Evolutionary conservation across 1,140 invertebrate genomes (phyloP).

Genomic region (Macrobrachium rosenbergii): DNA sequence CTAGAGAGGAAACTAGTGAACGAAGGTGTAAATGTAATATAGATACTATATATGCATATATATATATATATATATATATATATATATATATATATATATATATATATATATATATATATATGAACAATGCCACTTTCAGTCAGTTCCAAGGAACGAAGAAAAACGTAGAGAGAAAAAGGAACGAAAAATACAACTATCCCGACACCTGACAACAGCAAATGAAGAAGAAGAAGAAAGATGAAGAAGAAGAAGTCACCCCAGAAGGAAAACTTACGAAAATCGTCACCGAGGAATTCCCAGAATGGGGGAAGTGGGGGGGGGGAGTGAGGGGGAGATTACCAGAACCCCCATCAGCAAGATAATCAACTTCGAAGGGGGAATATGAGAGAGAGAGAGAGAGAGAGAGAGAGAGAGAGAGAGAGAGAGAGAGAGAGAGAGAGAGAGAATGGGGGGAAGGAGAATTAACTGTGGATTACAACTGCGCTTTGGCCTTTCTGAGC

Average conservation of each 20-base stretch:
- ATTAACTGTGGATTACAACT: background rate
- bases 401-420: constrained; percentile 21
- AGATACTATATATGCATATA: too few species aligned
- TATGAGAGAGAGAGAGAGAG: constrained; percentile 20
- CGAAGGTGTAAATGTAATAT: too few species aligned
- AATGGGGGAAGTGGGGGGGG: background rate
- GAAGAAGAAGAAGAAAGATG: background rate
- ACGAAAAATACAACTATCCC: background rate
- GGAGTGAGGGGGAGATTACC: too few species aligned
- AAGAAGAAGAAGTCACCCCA: background rate
- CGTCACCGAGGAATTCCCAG: background rate
- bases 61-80: too few species aligned
- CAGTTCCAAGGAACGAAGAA: background rate
- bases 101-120: too few species aligned
- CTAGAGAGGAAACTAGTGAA: too few species aligned
- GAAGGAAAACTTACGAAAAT: background rate
- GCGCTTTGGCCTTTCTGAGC: background rate
- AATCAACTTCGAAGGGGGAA: background rate
- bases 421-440: background rate
- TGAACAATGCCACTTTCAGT: too few species aligned
- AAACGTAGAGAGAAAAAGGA: background rate
- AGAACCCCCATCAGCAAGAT: background rate
- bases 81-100: too few species aligned
- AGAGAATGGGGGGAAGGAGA: background rate
- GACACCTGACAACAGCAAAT: background rate